Evolutionary conservation across 2,888 invertebrate species (phyloP).

Genomic region (Peribatodes rhomboidaria): DNA sequence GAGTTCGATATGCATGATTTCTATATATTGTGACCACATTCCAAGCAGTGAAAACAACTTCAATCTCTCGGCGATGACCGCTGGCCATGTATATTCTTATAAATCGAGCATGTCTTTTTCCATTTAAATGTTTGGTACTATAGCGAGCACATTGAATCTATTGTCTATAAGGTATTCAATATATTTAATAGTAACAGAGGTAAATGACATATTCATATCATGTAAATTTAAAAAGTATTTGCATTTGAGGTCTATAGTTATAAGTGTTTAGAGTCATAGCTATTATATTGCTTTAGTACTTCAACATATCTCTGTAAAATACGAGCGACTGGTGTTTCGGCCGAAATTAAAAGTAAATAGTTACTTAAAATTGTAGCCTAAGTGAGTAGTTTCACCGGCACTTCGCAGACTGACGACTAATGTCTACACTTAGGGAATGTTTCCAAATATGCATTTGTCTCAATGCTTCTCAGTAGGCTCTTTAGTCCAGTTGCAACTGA

Average conservation of each 20-base stretch:
- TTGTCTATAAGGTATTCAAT: conserved; percentile 73
- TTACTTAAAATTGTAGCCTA: conserved; percentile 51
- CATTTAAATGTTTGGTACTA: conserved; percentile 45
- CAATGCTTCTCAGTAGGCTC: conserved; percentile 69
- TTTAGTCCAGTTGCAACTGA: conserved; percentile 63
- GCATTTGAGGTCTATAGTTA: conserved; percentile 86
- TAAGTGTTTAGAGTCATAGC: conserved; percentile 85
- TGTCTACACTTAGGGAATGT: conserved; percentile 58
- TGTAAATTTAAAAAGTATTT: conserved; percentile 86
- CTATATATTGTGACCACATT: conserved; percentile 77
- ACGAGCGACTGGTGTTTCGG: conserved; percentile 73
- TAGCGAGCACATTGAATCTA: conserved; percentile 53
- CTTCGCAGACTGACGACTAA: conserved; percentile 74
- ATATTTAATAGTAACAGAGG: conserved; percentile 80
- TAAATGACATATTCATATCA: conserved; percentile 86
- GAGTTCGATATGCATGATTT: conserved; percentile 85
- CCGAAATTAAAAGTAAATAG: conserved; percentile 56
- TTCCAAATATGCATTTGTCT: conserved; percentile 81
- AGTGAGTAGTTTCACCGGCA: conserved; percentile 63
- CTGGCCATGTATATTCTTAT: conserved; percentile 31
- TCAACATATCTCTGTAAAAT: conserved; percentile 84
- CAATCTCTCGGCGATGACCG: conserved; percentile 37
- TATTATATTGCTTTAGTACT: conserved; percentile 85
- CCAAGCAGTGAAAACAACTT: conserved; percentile 71
- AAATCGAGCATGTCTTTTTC: conserved; percentile 36